These are phyloP conservation scores for Mus spretus DNA, from an alignment of 2,797 vertebrate genomes.

Conservation along the genomic window DNA sequence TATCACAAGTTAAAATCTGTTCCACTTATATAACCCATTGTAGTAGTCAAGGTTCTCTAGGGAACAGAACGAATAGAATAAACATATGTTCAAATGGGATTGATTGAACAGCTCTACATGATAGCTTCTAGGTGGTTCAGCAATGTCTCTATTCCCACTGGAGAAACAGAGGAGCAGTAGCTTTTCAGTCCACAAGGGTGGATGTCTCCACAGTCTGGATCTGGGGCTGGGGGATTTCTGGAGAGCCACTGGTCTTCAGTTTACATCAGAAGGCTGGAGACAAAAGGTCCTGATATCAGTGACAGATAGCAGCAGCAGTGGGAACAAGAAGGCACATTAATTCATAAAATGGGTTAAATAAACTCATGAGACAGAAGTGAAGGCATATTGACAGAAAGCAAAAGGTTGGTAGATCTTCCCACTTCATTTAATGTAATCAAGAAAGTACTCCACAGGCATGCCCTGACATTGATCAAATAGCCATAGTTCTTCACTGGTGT, in stretches of 20 bases:
- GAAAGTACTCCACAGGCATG: background rate
- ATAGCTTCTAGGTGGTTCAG: background rate
- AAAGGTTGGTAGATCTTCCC: background rate
- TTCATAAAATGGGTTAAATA: background rate
- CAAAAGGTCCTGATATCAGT: background rate
- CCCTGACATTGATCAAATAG: background rate
- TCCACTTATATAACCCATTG: background rate
- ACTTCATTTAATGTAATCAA: background rate
- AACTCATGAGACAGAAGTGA: background rate
- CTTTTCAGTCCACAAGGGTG: background rate
- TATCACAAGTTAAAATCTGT: background rate
- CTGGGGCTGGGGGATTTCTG: no score
- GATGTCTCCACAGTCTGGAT: background rate
- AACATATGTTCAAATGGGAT: background rate
- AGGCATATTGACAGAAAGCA: background rate
- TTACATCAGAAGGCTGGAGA: background rate
- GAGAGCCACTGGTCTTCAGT: background rate
- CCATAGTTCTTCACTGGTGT: background rate
- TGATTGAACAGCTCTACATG: background rate
- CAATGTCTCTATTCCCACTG: background rate
- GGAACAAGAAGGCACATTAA: background rate
- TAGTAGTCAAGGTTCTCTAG: background rate
- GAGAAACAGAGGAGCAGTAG: background rate
- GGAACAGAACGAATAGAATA: background rate
- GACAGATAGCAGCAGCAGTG: background rate